Conservation (phyloP, 2,888 invertebrate genomes). For the Endotricha flammealis region DNA sequence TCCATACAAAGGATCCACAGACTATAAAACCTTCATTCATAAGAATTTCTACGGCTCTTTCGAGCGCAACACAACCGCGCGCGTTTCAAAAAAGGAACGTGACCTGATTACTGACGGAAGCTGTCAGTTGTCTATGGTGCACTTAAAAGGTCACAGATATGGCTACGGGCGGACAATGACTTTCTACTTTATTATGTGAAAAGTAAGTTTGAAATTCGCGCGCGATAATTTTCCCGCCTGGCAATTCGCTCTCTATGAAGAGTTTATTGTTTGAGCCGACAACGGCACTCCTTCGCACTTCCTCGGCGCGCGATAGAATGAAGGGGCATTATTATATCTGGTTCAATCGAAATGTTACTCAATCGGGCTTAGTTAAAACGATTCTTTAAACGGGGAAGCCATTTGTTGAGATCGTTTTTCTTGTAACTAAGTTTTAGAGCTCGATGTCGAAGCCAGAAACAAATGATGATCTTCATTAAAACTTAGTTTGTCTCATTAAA, state of each 20-base stretch:
- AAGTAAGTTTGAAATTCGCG: conserved; percentile 32
- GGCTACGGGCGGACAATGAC: conserved; percentile 16
- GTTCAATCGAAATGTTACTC: conserved; percentile 44
- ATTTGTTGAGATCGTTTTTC: conserved; percentile 5
- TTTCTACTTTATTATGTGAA: conserved; percentile 32
- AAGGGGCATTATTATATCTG: conserved; percentile 44
- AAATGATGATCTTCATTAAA: no score
- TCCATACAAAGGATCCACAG: conserved; percentile 24
- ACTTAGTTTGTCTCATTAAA: no score
- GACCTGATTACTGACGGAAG: conserved; percentile 74
- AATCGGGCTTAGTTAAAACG: conserved; percentile 35
- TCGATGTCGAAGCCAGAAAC: no score
- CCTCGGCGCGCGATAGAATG: conserved; percentile 40
- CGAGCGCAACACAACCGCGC: conserved; percentile 41
- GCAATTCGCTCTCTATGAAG: conserved; percentile 41
- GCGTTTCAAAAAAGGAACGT: conserved; percentile 72
- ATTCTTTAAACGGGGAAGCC: conserved; percentile 21
- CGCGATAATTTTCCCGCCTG: conserved; percentile 26
- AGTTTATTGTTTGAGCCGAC: conserved; percentile 53
- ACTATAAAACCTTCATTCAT: conserved; percentile 30
- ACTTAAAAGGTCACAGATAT: conserved; percentile 51
- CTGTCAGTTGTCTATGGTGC: conserved; percentile 56
- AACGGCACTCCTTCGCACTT: conserved; percentile 46
- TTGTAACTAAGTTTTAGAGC: background rate
- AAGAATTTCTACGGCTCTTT: conserved; percentile 18